Evolutionary conservation across 2,113 vertebrate genomes (phyloP), one percentile per base, ranked within the genome.

Genomic region (Epinephelus cyanopodus): DNA sequence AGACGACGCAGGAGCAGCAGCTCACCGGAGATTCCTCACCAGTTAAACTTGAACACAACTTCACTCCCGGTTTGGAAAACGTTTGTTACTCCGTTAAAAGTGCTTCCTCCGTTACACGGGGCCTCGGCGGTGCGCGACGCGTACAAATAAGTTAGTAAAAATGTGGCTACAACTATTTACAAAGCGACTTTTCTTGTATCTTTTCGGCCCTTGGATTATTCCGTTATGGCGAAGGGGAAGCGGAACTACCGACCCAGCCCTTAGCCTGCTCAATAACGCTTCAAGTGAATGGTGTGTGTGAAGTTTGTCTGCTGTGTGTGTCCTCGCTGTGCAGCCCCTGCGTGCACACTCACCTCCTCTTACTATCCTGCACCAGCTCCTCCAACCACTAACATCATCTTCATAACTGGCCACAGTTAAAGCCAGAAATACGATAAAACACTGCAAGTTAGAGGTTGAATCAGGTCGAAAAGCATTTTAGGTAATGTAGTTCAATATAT

Each of bases 211-310:
- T 81, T 66, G 89, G 90, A 90, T 84, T 61, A 91, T 87, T 90
- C 91, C 90, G 88, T 90, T 92, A 92, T 92, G 92, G 89, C 90
- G 94, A 85, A 90, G 89, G 92, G 92, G 94, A 95, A 94, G 90
- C 94, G 94, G 94, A 95, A 95, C 91, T 92, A 90, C 50, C 65
- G 92, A 93, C 94, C 93, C 93, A 94, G 75, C 94, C 94, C 91
- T 48, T 48, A 48, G 42, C 42, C 42, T 45, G 3, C 68, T 87
- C 86, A 73, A 37, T 52, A 63, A 29, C 27, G 80, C 17, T 77
- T 39, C 73, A 63, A 53, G 82, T 84, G 67, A 85, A 85, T 84
- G 81, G 83, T 77, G 73, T 33, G n/a, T 23, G n/a, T 23, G 47
- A 60, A 61, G 13, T 58, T 56, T 39, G 62, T 60, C 70, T 15